Evolutionary conservation across 2,113 vertebrate species (phyloP), one percentile per base, ranked within the genome.

Genomic region (Melanocharis versteri): DNA sequence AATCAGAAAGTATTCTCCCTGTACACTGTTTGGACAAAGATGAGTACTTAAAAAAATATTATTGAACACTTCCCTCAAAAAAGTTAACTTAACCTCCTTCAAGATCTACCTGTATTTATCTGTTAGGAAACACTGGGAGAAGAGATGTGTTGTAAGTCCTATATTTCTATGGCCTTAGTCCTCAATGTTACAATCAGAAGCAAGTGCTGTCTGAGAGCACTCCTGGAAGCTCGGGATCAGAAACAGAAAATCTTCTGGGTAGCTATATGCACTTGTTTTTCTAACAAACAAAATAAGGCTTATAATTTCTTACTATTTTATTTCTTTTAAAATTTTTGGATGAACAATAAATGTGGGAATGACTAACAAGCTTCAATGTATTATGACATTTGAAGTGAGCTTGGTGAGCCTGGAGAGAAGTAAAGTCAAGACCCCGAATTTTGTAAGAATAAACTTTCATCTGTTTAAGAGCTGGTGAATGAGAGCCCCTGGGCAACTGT

Each of bases 21-120:
- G 12, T 31, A 24, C 10, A 45, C 2, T 5, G 0, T 69, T 42
- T 61, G 4, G 5, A 7, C 3, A 79, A 53, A 66, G 23, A 44
- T 40, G 20, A 45, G 2, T 62, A 31, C 11, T 61, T 85, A 2
- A n/a, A 75, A 81, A 68, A 35, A 39, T 11, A 44, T 5, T 44
- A 21, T 18, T 4, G 7, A 70, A n/a, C 17, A 28, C 2, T 45
- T 31, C 8, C 9, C 3, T 28, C 4, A 24, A 62, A 73, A 85
- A 45, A 3, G 8, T 20, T 35, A 69, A 3, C 7, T 65, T 20
- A 51, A 44, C 3, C 3, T 91, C 12, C 27, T 85, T 2, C 17
- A 58, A 17, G 5, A 50, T 50, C 22, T 44, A n/a, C 21, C 19
- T 66, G 9, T 53, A 35, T 53, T 70, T 71, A 23, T 57, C 24